Percentiles rank a stretch among this genome's conserved stretches.
These are phyloP conservation scores for Calameuta pallipes DNA, from an alignment of 2,888 invertebrate species.

Conservation along the genomic window DNA sequence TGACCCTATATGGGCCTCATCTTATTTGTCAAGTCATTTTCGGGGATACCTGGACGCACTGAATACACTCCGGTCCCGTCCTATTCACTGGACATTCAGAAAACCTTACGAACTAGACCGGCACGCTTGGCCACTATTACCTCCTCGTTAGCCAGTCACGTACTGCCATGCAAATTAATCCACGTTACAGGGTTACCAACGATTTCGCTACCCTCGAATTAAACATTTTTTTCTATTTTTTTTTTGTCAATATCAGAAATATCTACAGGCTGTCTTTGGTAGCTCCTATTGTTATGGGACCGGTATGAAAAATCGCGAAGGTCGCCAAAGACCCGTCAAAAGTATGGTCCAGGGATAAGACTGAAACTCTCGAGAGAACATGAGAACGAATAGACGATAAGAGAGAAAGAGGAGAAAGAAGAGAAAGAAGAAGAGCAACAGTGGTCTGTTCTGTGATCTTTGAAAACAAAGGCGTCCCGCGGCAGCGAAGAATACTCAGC, in stretches of 20 bases:
- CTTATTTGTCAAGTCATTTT: conserved; percentile 52
- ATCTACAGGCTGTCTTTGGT: neutral
- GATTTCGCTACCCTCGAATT: neutral
- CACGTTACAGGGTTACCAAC: neutral
- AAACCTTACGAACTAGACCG: neutral
- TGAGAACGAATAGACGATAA: neutral
- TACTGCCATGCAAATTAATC: neutral
- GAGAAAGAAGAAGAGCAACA: neutral
- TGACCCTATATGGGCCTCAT: conserved; percentile 29
- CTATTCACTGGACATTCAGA: neutral
- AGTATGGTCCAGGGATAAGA: too few species aligned
- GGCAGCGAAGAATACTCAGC: conserved; percentile 33
- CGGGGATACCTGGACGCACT: conserved; percentile 33
- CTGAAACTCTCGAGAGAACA: neutral
- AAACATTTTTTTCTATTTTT: neutral
- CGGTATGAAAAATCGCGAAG: neutral
- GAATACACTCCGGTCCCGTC: conserved; percentile 7
- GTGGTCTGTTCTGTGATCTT: neutral
- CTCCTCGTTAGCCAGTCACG: conserved; percentile 2
- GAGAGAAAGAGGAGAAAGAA: neutral
- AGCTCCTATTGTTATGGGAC: neutral
- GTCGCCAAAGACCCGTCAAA: neutral
- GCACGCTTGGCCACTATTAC: conserved; percentile 1
- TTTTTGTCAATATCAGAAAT: neutral
- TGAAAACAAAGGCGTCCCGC: conserved; percentile 11